A percentile compares a stretch with the other conserved stretches of the same genome.
Evolutionary conservation across 2,113 vertebrate species (phyloP).

Genomic region (Aix galericulata): DNA sequence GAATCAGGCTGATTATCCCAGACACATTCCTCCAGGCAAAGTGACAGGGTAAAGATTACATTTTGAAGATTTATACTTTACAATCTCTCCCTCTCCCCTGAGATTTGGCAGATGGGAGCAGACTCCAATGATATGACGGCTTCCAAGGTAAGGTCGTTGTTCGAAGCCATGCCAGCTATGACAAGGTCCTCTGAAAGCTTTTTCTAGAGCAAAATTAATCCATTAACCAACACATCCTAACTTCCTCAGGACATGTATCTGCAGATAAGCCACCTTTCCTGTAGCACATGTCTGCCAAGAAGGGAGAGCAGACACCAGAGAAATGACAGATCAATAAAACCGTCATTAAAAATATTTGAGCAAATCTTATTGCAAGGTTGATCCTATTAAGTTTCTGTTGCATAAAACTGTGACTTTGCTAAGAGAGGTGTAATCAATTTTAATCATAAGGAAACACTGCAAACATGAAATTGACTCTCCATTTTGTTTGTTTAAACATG

Average conservation of each 20-base stretch:
- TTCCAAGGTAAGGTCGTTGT: constrained; percentile 6
- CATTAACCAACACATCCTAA: constrained; percentile 27
- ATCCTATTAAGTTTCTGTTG: not conserved
- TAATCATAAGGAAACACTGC: not conserved
- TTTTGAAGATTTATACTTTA: not conserved
- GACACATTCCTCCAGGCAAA: not conserved
- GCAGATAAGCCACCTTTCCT: constrained; percentile 12
- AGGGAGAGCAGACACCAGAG: not conserved
- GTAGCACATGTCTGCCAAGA: not conserved
- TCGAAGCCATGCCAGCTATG: not conserved
- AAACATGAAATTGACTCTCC: not conserved
- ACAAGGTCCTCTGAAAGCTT: constrained; percentile 36
- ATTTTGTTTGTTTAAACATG: not conserved
- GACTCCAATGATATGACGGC: not conserved
- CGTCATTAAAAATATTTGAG: constrained; percentile 11
- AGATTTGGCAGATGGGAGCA: not conserved
- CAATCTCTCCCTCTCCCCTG: not conserved
- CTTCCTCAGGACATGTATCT: not conserved
- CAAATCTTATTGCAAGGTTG: not conserved
- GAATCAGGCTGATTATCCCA: constrained; percentile 1
- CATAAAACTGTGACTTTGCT: not conserved
- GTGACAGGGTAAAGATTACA: not conserved
- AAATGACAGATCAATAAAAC: constrained; percentile 25
- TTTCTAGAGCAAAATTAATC: constrained; percentile 35
- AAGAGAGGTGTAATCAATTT: not conserved